These are phyloP conservation scores for Chymomyza costata DNA, from an alignment of 1,140 invertebrate genomes.

Conservation along the genomic window DNA sequence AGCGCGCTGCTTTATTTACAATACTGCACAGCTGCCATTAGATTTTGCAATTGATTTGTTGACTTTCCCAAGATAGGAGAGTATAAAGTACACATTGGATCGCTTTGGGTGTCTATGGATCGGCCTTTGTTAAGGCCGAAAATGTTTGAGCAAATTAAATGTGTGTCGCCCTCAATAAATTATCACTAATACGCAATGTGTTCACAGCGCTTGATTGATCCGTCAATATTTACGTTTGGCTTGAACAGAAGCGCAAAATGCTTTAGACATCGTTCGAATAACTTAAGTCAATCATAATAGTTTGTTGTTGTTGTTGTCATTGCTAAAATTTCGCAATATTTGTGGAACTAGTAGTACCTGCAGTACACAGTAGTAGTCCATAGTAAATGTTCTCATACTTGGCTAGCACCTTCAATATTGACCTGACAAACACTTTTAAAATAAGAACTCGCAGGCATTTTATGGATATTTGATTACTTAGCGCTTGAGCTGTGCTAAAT, in stretches of 20 bases:
- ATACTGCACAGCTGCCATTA: slow-evolving; percentile 33
- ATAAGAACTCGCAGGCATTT: too few relatives aligned
- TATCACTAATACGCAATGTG: slow-evolving; percentile 64
- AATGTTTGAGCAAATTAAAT: slow-evolving; percentile 35
- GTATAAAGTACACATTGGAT: background rate
- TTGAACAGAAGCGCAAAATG: slow-evolving; percentile 40
- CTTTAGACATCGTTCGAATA: slow-evolving; percentile 16
- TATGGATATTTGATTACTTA: too few relatives aligned
- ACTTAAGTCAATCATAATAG: too few relatives aligned
- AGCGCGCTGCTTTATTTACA: slow-evolving; percentile 13
- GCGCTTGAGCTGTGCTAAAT: slow-evolving; percentile 41
- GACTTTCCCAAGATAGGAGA: slow-evolving; percentile 28
- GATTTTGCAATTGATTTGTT: slow-evolving; percentile 51
- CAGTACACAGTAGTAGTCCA: slow-evolving; percentile 4
- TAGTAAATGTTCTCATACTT: slow-evolving; percentile 1
- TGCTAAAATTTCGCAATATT: too few relatives aligned
- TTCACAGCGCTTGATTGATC: slow-evolving; percentile 53
- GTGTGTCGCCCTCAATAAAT: slow-evolving; percentile 64
- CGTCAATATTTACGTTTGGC: slow-evolving; percentile 59
- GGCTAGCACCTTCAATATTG: slow-evolving; percentile 26
- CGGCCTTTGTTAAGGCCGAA: slow-evolving; percentile 12
- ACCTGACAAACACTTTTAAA: slow-evolving; percentile 42
- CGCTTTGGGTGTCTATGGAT: slow-evolving; percentile 2
- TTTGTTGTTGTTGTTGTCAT: too few relatives aligned
- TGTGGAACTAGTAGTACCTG: too few relatives aligned